Conservation (phyloP, 2,888 invertebrate species). For the Drosophila nr. medialis region DNA sequence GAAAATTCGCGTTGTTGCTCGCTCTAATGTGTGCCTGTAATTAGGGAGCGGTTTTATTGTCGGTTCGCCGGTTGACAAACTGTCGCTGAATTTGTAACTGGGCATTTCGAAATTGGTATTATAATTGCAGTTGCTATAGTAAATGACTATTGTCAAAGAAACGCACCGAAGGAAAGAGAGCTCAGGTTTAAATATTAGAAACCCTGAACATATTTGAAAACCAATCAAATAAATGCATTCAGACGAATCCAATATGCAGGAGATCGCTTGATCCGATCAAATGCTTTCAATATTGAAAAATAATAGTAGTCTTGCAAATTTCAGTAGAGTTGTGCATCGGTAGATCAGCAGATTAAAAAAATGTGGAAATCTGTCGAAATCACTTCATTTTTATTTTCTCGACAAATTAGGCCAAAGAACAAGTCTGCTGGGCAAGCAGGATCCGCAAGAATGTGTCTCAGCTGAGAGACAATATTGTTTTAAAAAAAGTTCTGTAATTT, state of each 20-base stretch:
- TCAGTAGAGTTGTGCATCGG: not conserved
- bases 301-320: not conserved
- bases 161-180: not conserved
- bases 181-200: not conserved
- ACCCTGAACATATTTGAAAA: not conserved
- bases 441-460: not conserved
- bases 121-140: conserved; percentile 40
- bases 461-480: not conserved
- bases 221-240: not conserved
- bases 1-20: conserved; percentile 31
- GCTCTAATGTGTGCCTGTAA: conserved; percentile 47
- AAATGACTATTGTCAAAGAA: conserved; percentile 5
- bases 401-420: not conserved
- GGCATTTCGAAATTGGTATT: conserved; percentile 42
- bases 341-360: not conserved
- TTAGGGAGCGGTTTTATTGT: conserved; percentile 72
- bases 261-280: not conserved
- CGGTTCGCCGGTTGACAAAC: conserved; percentile 66
- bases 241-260: not conserved
- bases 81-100: conserved; percentile 59
- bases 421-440: not conserved
- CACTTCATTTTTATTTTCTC: not conserved
- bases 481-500: not conserved
- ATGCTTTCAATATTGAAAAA: not conserved
- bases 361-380: not conserved